Conservation (phyloP, 2,888 invertebrate genomes). For the Luperina testacea region DNA sequence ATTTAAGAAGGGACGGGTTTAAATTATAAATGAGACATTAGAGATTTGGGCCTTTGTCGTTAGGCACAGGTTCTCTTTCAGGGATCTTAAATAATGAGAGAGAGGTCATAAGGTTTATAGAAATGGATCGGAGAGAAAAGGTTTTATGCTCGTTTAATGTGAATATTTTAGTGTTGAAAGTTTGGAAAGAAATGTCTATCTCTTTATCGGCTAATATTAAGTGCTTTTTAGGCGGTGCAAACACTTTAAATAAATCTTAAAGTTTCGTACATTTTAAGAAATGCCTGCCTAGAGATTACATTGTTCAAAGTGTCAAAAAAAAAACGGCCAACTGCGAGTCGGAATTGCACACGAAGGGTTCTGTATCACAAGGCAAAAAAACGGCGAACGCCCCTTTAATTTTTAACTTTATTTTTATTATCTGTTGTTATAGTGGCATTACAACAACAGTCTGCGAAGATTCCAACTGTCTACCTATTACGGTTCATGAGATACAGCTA, state of each 20-base stretch:
- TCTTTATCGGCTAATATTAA: background rate
- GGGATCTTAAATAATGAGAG: constrained; percentile 56
- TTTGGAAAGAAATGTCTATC: background rate
- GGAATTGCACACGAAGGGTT: too few relatives aligned
- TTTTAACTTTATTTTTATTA: too few relatives aligned
- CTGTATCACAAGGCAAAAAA: too few relatives aligned
- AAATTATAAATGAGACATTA: constrained; percentile 64
- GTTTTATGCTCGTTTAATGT: constrained; percentile 2
- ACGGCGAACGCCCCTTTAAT: too few relatives aligned
- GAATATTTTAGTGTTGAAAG: background rate
- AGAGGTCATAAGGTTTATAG: constrained; percentile 48
- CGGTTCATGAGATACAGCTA: too few relatives aligned
- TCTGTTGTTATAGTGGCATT: too few relatives aligned
- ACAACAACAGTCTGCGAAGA: too few relatives aligned
- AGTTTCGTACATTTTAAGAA: background rate
- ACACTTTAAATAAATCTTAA: background rate
- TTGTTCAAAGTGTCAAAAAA: background rate
- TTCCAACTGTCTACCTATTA: too few relatives aligned
- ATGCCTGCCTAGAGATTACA: too few relatives aligned
- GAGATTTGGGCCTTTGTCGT: constrained; percentile 49
- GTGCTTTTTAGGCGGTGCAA: background rate
- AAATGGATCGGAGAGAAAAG: constrained; percentile 37
- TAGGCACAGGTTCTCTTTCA: constrained; percentile 52
- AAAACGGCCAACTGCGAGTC: background rate
- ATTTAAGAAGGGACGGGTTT: constrained; percentile 64